These are phyloP conservation scores for Sminthurides aquaticus DNA, from an alignment of 2,888 invertebrate species.

Conservation along the genomic window DNA sequence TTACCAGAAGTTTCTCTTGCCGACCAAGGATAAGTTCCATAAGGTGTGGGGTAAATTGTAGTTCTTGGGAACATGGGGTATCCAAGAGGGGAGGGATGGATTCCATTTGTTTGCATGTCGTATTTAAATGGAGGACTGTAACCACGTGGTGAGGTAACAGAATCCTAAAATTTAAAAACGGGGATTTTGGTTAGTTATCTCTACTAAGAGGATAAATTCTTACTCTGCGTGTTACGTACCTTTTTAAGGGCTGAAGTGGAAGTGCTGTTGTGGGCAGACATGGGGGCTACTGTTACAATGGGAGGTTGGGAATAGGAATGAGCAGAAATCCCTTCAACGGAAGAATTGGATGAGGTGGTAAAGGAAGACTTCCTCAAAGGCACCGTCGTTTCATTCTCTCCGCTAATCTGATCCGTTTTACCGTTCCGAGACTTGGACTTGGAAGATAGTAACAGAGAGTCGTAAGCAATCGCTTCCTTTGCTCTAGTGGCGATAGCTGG, in stretches of 20 bases:
- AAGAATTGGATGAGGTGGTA: constrained; percentile 18
- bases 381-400: background rate
- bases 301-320: constrained; percentile 35
- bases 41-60: constrained; percentile 23
- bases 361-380: constrained; percentile 25
- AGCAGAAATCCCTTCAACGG: background rate
- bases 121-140: background rate
- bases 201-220: background rate
- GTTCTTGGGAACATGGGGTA: constrained; percentile 13
- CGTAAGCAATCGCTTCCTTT: constrained; percentile 14
- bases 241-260: constrained; percentile 28
- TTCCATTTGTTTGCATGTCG: background rate
- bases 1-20: constrained; percentile 7
- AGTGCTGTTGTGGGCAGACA: constrained; percentile 37
- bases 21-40: constrained; percentile 30
- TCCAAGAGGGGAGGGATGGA: background rate
- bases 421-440: constrained; percentile 5
- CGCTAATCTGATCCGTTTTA: constrained; percentile 2
- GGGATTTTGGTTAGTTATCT: background rate
- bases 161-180: constrained; percentile 1
- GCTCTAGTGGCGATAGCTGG: constrained; percentile 24
- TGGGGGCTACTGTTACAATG: constrained; percentile 41
- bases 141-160: constrained; percentile 4
- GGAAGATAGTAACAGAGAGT: background rate
- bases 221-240: constrained; percentile 11